Evolutionary conservation across 2,888 invertebrate genomes (phyloP).

Genomic region (Clostera curtula): DNA sequence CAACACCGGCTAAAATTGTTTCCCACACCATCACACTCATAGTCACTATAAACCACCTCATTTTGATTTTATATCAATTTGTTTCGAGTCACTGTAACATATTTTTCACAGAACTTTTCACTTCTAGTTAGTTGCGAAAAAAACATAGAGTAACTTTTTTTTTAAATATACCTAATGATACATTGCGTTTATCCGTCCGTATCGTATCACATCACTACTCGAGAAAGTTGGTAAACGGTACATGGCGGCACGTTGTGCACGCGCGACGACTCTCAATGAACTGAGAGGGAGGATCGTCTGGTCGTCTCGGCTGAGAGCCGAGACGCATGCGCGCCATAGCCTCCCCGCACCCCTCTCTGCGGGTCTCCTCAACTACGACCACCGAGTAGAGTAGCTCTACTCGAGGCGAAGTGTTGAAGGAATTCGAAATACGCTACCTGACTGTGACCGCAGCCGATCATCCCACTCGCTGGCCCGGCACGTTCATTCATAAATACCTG

Average conservation of each 20-base stretch:
- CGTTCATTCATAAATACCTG: conserved; percentile 75
- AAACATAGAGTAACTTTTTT: conserved; percentile 33
- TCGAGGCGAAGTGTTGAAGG: conserved; percentile 64
- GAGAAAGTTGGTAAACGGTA: conserved; percentile 69
- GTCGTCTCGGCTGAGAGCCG: conserved; percentile 54
- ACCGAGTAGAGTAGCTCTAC: conserved; percentile 60
- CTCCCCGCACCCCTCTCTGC: conserved; percentile 70
- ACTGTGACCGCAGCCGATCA: conserved; percentile 55
- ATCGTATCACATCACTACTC: conserved; percentile 73
- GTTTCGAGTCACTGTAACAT: conserved; percentile 46
- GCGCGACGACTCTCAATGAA: conserved; percentile 59
- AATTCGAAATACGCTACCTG: conserved; percentile 73
- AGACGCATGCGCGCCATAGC: conserved; percentile 65
- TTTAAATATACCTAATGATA: conserved; percentile 32
- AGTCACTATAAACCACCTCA: conserved; percentile 65
- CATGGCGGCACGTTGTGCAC: conserved; percentile 78
- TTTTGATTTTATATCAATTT: conserved; percentile 50
- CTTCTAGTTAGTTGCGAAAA: conserved; percentile 20
- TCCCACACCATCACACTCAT: conserved; percentile 62
- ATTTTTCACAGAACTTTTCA: conserved; percentile 32
- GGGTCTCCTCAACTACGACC: conserved; percentile 63
- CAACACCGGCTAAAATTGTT: conserved; percentile 56
- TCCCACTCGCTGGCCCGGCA: conserved; percentile 58
- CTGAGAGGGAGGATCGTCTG: conserved; percentile 67
- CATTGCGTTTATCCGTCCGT: conserved; percentile 42